These are phyloP conservation scores for Drosophila mercatorum DNA, from an alignment of 2,888 invertebrate species.

Conservation along the genomic window DNA sequence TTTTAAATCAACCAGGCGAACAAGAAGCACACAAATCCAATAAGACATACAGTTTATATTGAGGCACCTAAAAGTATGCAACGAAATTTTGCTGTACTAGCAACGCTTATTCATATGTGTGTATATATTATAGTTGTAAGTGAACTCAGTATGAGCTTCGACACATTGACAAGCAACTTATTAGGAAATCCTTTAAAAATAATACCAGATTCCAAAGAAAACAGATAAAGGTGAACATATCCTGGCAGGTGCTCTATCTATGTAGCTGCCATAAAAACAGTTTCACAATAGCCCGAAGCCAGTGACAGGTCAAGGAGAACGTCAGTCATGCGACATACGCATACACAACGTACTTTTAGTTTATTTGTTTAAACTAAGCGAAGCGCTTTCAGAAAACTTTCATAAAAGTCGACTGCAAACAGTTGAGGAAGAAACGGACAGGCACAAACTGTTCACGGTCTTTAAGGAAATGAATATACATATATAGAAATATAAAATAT, in stretches of 20 bases:
- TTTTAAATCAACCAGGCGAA: conserved; percentile 33
- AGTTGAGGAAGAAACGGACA: neutral
- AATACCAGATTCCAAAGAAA: neutral
- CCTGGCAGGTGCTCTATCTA: neutral
- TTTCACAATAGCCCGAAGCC: conserved; percentile 37
- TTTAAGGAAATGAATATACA: neutral
- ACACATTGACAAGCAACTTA: neutral
- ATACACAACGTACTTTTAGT: neutral
- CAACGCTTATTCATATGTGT: neutral
- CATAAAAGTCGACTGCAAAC: neutral
- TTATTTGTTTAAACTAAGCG: conserved; percentile 1
- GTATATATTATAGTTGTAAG: neutral
- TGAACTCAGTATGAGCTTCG: too few species aligned
- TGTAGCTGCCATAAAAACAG: conserved; percentile 14
- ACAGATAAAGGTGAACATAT: conserved; percentile 4
- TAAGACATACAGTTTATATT: neutral
- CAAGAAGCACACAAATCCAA: conserved; percentile 13
- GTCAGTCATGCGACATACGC: neutral
- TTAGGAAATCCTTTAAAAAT: conserved; percentile 14
- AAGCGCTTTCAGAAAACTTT: neutral
- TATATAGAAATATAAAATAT: neutral
- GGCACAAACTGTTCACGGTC: neutral
- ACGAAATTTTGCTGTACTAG: neutral
- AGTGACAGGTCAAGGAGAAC: conserved; percentile 10
- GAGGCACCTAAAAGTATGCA: conserved; percentile 1